Percentiles rank a stretch among this genome's conserved stretches.
Evolutionary conservation across 1,140 invertebrate genomes (phyloP).

Genomic region (Lordiphosa clarofinis): DNA sequence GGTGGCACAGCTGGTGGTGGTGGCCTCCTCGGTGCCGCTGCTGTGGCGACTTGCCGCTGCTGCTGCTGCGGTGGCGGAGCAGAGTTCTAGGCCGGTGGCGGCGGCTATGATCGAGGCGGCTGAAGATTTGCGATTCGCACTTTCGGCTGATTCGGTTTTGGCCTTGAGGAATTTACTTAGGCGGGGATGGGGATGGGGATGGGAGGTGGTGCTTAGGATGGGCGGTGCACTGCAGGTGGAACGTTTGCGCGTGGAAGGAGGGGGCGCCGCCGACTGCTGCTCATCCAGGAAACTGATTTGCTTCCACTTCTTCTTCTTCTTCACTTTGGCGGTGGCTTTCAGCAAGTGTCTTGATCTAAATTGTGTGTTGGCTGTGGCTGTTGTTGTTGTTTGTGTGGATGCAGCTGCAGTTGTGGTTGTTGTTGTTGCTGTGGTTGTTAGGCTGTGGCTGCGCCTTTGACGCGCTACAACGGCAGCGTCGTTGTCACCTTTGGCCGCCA

Average conservation of each 20-base stretch:
- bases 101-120: constrained; percentile 65
- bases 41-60: constrained; percentile 29
- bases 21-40: constrained; percentile 15
- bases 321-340: constrained; percentile 72
- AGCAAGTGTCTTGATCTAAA: constrained; percentile 52
- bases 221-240: constrained; percentile 65
- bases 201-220: constrained; percentile 26
- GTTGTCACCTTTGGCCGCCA: constrained; percentile 73
- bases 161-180: constrained; percentile 45
- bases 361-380: constrained; percentile 37
- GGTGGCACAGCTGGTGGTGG: background rate
- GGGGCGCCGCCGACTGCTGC: constrained; percentile 21
- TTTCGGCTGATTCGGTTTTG: constrained; percentile 2
- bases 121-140: constrained; percentile 58
- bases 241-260: constrained; percentile 35
- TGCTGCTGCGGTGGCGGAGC: constrained; percentile 8
- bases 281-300: constrained; percentile 66
- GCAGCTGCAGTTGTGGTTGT: constrained; percentile 26
- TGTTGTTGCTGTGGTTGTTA: constrained; percentile 38
- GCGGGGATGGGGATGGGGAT: constrained; percentile 15
- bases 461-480: constrained; percentile 46
- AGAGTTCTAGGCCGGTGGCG: constrained; percentile 43
- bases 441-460: constrained; percentile 19
- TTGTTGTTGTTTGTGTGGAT: constrained; percentile 18
- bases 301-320: constrained; percentile 75